These are phyloP conservation scores for Malurus alboscapulatus DNA, from an alignment of 2,113 vertebrate species.

Conservation along the genomic window DNA sequence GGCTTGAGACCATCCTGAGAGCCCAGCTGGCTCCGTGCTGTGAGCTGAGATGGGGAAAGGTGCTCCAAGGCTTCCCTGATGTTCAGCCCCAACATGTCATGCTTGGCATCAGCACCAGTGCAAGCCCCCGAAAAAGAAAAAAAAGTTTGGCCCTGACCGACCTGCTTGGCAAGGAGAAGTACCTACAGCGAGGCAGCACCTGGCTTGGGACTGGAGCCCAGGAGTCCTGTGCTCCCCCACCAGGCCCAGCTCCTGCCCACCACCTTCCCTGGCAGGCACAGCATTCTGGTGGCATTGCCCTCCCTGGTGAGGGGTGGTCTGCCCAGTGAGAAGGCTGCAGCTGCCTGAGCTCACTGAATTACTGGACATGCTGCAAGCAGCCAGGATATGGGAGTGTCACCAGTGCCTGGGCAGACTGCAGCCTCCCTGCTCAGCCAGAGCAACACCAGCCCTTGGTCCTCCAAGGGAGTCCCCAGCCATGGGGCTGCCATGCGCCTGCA, in stretches of 20 bases:
- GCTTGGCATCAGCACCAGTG: neutral
- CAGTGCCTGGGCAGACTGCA: neutral
- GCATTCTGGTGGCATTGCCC: neutral
- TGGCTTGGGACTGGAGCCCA: neutral
- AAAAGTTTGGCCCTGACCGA: conserved; percentile 33
- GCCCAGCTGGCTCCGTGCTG: neutral
- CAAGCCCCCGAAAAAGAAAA: neutral
- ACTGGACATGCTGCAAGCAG: neutral
- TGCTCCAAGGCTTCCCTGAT: conserved; percentile 44
- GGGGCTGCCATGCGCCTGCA: fast-evolving
- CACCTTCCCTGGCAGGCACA: neutral
- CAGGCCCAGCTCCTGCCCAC: neutral
- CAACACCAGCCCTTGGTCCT: neutral
- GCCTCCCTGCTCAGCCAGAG: neutral
- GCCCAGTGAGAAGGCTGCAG: neutral
- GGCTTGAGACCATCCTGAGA: neutral
- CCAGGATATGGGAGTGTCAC: fast-evolving
- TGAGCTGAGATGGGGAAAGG: neutral
- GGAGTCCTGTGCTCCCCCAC: neutral
- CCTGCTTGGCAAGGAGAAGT: conserved; percentile 17
- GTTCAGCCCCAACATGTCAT: conserved; percentile 50
- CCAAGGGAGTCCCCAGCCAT: fast-evolving
- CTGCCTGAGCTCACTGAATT: neutral
- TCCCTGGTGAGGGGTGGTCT: neutral
- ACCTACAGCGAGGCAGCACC: conserved; percentile 35